Evolutionary conservation across 2,888 invertebrate genomes (phyloP), one percentile per base, ranked within the genome.

Genomic region (Sminthurides aquaticus): DNA sequence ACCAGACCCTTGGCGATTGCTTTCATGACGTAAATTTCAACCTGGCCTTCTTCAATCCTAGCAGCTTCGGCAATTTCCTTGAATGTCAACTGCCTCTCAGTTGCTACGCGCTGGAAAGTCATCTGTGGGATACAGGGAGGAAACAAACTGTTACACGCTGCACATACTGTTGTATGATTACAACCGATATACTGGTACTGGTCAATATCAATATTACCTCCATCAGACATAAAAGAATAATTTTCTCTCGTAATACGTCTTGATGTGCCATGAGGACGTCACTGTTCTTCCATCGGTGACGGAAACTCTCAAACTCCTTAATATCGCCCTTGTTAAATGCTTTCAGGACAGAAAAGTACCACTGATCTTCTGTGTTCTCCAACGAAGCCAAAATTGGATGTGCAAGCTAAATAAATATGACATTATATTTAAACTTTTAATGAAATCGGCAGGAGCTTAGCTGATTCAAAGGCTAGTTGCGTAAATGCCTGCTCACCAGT

Each of bases 21-120:
- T 80, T 95, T 96, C 98, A 99, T 99, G 0, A 99, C 92, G 55
- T 99, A 81, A 69, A 95, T 82, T 78, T 99, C 99, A 24, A 99
- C 93, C 78, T 93, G 90, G 73, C 89, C 87, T 25, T 68, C 80
- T 0, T 91, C 90, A 65, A 97, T 81, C 71, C 89, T 84, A 2
- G 96, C 91, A 77, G 91, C 91, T 29, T 83, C 81, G 0, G 96
- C 87, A 62, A 99, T 96, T 78, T 97, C 96, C 0, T 84, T 83
- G 80, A 99, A 99, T 0, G 91, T 85, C 64, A 99, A 82, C 76
- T 90, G 88, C 64, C 87, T 81, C 75, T 91, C 87, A 59, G 91
- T 91, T 0, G 95, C 90, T 0, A 94, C 88, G 60, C 96, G 86
- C 78, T 91, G 91, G 78, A 98, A 95, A 0, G 98, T 95, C 93